Evolutionary conservation across 2,113 vertebrate genomes (phyloP).

Genomic region (Budorcas taxicolor): DNA sequence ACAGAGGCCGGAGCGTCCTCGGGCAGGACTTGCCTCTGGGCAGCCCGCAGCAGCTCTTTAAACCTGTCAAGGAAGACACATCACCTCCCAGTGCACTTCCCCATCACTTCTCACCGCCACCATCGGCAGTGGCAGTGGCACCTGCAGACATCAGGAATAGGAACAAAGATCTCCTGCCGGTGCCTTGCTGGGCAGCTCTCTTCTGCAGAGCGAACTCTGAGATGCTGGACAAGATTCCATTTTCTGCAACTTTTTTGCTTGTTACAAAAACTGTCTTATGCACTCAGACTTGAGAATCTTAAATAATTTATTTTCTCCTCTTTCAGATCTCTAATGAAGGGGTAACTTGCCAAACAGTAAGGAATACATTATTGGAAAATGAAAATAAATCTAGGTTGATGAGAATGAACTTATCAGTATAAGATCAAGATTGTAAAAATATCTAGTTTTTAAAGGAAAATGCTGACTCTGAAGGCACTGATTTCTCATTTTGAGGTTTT

Average conservation of each 20-base stretch:
- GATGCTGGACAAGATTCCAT: neutral
- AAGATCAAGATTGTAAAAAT: neutral
- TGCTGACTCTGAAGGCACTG: neutral
- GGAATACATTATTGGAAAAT: neutral
- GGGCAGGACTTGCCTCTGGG: neutral
- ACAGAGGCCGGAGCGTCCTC: neutral
- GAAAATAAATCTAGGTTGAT: neutral
- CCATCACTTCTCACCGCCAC: neutral
- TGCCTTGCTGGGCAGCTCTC: neutral
- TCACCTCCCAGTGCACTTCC: neutral
- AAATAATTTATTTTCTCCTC: neutral
- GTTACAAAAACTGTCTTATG: neutral
- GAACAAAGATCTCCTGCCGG: neutral
- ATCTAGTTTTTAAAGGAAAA: neutral
- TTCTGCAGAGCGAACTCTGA: neutral
- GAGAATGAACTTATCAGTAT: neutral
- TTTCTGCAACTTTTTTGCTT: neutral
- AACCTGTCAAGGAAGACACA: neutral
- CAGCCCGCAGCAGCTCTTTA: constrained; percentile 14
- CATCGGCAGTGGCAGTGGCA: neutral
- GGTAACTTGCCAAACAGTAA: neutral
- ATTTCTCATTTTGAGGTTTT: neutral
- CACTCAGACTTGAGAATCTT: neutral
- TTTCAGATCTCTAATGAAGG: neutral
- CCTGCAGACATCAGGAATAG: neutral